Evolutionary conservation across 2,888 invertebrate species (phyloP).

Genomic region (Alentia gelatinosa): DNA sequence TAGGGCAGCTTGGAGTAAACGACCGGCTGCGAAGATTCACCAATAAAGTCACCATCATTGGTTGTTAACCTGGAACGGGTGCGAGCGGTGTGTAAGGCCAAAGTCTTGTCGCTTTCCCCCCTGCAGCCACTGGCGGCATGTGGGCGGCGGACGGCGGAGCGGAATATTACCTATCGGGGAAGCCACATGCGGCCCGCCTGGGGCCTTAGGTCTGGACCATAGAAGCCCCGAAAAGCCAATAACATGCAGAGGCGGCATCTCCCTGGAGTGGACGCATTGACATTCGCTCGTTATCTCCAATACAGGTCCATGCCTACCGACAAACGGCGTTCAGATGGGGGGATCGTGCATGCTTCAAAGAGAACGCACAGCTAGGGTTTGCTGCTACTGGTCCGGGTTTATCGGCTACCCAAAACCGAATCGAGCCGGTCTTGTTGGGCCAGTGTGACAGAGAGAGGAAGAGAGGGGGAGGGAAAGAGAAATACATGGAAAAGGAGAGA

Average conservation of each 20-base stretch:
- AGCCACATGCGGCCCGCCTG: constrained; percentile 8
- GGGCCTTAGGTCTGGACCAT: background rate
- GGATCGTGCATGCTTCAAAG: background rate
- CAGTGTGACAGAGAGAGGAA: too few species aligned
- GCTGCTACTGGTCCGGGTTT: too few species aligned
- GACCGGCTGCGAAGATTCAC: background rate
- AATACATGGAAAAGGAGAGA: too few species aligned
- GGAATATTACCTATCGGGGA: constrained; percentile 37
- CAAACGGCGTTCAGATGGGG: background rate
- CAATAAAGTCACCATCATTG: background rate
- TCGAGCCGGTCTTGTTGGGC: too few species aligned
- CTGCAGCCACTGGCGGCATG: background rate
- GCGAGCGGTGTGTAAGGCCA: background rate
- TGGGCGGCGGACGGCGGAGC: background rate
- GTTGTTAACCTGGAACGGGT: background rate
- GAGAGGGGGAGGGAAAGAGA: too few species aligned
- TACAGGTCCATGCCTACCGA: background rate
- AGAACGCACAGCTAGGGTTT: too few species aligned
- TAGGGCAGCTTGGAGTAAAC: background rate
- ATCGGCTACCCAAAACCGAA: too few species aligned
- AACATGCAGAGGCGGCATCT: background rate
- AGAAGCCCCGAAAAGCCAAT: background rate
- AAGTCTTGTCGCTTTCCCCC: constrained; percentile 4
- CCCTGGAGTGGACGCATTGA: background rate
- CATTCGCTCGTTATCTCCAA: constrained; percentile 14